Evolutionary conservation across 2,888 invertebrate genomes (phyloP).

Genomic region (Microctonus aethiopoides): DNA sequence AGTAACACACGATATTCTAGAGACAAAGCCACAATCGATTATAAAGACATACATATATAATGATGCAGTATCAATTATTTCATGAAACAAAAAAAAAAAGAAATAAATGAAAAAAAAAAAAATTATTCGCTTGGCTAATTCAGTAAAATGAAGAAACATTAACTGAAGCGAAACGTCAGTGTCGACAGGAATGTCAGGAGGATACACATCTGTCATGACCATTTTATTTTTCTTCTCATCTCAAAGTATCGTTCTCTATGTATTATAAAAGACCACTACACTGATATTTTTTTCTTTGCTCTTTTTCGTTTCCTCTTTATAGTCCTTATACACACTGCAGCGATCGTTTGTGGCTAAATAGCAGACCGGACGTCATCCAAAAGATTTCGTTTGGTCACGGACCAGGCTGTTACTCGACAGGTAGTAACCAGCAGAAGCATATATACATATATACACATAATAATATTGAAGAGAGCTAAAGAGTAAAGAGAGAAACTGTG

Average conservation of each 20-base stretch:
- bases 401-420: slow-evolving; percentile 48
- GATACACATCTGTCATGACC: not conserved
- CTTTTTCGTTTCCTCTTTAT: slow-evolving; percentile 4
- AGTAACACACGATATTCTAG: too few species aligned
- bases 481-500: slow-evolving; percentile 30
- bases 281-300: not conserved
- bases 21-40: not conserved
- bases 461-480: not conserved
- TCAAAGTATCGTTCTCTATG: too few species aligned
- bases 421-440: slow-evolving; percentile 39
- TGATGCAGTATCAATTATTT: not conserved
- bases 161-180: not conserved
- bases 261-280: too few species aligned
- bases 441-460: too few species aligned
- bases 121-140: not conserved
- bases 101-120: not conserved
- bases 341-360: not conserved
- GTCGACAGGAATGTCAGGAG: slow-evolving; percentile 14
- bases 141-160: not conserved
- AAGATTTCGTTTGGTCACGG: slow-evolving; percentile 50
- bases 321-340: not conserved
- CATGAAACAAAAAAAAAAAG: not conserved
- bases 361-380: slow-evolving; percentile 37
- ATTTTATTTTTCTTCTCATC: not conserved
- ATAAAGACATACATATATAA: not conserved